Evolutionary conservation across 2,888 invertebrate species (phyloP), one percentile per base, ranked within the genome.

Genomic region (Hypercompe scribonia): DNA sequence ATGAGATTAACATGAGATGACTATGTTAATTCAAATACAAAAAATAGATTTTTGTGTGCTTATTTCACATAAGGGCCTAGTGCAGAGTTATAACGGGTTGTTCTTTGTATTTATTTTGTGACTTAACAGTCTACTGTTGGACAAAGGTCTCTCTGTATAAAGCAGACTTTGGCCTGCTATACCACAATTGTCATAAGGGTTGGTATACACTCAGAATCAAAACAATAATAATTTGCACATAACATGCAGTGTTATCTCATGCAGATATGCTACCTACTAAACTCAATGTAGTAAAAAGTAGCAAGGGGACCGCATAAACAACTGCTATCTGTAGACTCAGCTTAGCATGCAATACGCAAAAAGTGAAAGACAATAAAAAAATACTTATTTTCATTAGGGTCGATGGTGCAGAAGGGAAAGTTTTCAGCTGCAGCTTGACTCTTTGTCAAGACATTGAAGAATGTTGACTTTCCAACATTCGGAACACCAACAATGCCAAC

Each of bases 311-410:
- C 11, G 10, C 39, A 11, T 39, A 39, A 39, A 39, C 39, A 1
- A 15, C 1, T 42, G 42, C 42, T 1, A 42, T 15, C 42, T 15
- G 15, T 42, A 3, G 2, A 42, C 10, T 39, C 1, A 18, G 0
- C 7, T 7, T 24, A 1, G 50, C 50, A 3, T 50, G n/a, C 54
- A n/a, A n/a, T 11, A 54, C 18, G 15, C 18, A 15, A 15, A 31
- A 5, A 61, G 2, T 31, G 15, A 61, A 15, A 46, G 24, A 33
- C 31, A 46, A 21, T 33, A 72, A 82, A 87, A 84, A 65, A 82
- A 97, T 97, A 99, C 99, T 99, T 98, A 99, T 99, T 99, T 97
- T 99, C 99, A 98, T 99, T 99, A 68, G 99, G 99, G 96, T 99
- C 99, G 92, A 99, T 99, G 93, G 99, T 99, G 96, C 99, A 99